These are phyloP conservation scores for Malurus splendens DNA, from an alignment of 2,797 vertebrate species.

Conservation along the genomic window DNA sequence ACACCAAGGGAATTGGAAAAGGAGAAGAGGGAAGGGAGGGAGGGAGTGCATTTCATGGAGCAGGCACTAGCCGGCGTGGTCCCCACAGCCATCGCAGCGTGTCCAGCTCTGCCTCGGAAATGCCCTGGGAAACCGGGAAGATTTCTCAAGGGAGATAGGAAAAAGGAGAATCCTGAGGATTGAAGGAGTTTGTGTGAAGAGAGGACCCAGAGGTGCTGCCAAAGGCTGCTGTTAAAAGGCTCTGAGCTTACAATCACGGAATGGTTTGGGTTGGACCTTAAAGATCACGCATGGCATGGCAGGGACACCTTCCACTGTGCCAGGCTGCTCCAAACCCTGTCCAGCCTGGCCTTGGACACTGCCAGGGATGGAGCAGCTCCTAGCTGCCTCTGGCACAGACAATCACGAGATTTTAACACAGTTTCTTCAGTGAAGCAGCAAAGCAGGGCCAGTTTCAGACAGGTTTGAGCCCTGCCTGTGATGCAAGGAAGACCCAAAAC, in stretches of 20 bases:
- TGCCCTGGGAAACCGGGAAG: not conserved
- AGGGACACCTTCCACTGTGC: not conserved
- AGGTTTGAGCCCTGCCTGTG: not conserved
- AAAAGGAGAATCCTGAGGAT: not conserved
- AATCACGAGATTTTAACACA: not conserved
- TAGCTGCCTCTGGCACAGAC: not conserved
- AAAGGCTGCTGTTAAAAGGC: accelerated
- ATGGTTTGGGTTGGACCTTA: not conserved
- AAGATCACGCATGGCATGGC: not conserved
- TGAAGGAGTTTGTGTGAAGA: not conserved
- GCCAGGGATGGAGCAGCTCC: not conserved
- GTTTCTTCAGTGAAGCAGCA: not conserved
- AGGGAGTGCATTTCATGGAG: not conserved
- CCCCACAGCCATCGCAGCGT: not conserved
- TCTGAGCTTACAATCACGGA: not conserved
- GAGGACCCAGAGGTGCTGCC: not conserved
- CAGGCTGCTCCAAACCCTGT: accelerated
- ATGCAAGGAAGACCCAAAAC: not conserved
- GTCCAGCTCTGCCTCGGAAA: not conserved
- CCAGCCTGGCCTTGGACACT: accelerated
- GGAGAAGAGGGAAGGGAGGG: not conserved
- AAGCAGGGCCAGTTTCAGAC: not conserved
- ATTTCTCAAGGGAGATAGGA: not conserved
- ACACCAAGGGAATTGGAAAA: not conserved
- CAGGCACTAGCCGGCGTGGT: slow-evolving; percentile 36